These are phyloP conservation scores for Eristalis arbustorum DNA, from an alignment of 2,888 invertebrate genomes.

Conservation along the genomic window DNA sequence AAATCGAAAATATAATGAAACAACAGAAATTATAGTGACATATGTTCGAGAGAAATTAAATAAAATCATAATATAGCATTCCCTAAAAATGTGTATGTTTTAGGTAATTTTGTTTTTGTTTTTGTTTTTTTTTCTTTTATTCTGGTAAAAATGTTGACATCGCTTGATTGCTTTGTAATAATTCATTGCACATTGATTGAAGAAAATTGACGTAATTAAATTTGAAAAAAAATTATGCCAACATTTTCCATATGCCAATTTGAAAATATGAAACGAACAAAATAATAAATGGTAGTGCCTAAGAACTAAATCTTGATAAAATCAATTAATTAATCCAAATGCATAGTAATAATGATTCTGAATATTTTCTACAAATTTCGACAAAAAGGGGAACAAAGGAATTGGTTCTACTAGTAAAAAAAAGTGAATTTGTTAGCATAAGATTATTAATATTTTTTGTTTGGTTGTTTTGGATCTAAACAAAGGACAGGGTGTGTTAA, in stretches of 20 bases:
- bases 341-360: slow-evolving; percentile 18
- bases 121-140: slow-evolving; percentile 49
- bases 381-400: background rate
- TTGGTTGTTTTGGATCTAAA: slow-evolving; percentile 41
- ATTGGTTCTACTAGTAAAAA: slow-evolving; percentile 23
- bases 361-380: slow-evolving; percentile 16
- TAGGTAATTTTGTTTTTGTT: slow-evolving; percentile 52
- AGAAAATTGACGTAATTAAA: slow-evolving; percentile 61
- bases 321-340: slow-evolving; percentile 62
- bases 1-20: slow-evolving; percentile 32
- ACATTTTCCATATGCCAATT: slow-evolving; percentile 76
- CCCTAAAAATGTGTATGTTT: slow-evolving; percentile 39
- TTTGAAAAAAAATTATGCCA: slow-evolving; percentile 77
- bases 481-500: slow-evolving; percentile 77
- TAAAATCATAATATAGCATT: slow-evolving; percentile 47
- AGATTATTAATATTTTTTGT: slow-evolving; percentile 36
- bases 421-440: slow-evolving; percentile 66
- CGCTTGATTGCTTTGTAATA: slow-evolving; percentile 74
- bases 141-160: slow-evolving; percentile 80
- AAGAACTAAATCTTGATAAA: slow-evolving; percentile 57
- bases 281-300: slow-evolving; percentile 52
- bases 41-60: slow-evolving; percentile 12
- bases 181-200: slow-evolving; percentile 52
- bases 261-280: slow-evolving; percentile 35
- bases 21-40: slow-evolving; percentile 8